These are phyloP conservation scores for Oscheius sp. DNA, from an alignment of 1,140 invertebrate genomes.

Conservation along the genomic window DNA sequence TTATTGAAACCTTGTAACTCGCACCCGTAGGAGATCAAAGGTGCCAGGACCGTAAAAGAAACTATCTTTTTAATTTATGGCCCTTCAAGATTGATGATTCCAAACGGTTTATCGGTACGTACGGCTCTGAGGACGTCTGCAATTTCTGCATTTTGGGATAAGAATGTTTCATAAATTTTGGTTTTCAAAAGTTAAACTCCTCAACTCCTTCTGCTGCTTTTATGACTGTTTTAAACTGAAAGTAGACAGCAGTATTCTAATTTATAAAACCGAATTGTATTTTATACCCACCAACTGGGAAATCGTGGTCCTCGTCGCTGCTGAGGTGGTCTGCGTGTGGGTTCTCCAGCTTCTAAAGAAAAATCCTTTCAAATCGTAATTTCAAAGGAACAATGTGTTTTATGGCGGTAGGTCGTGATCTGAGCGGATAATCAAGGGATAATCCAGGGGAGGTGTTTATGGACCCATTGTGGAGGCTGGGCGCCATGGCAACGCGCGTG, in stretches of 20 bases:
- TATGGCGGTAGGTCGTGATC: background rate
- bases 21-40: no score
- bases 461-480: background rate
- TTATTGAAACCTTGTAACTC: no score
- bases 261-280: background rate
- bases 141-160: no score
- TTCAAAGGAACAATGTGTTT: background rate
- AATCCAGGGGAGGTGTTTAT: background rate
- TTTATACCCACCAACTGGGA: background rate
- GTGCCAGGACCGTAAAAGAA: no score
- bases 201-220: background rate
- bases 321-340: background rate
- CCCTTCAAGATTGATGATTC: no score
- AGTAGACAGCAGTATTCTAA: background rate
- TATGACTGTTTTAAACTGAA: background rate
- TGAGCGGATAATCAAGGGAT: background rate
- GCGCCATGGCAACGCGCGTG: background rate
- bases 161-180: no score
- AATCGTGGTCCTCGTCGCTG: background rate
- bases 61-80: no score
- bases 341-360: conserved; percentile 13
- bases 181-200: no score
- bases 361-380: background rate
- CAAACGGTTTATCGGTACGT: no score
- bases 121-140: no score